Conservation (phyloP, 1,140 invertebrate genomes). For the Procambarus virginalis region DNA sequence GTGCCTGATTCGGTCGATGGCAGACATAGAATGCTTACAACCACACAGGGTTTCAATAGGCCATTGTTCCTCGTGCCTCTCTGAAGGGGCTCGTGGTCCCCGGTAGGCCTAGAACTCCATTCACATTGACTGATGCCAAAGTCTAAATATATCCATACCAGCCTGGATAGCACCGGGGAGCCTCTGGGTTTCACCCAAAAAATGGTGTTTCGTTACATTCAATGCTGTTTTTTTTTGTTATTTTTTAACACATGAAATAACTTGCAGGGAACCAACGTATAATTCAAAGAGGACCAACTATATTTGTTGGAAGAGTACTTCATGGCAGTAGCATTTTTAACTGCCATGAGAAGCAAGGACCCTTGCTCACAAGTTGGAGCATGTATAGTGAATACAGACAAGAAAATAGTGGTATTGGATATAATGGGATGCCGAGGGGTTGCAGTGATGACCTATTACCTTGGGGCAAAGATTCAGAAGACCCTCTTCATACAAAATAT, state of each 20-base stretch:
- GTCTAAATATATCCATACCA: no score
- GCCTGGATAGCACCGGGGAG: no score
- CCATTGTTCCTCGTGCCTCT: no score
- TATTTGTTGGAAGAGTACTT: constrained; percentile 80
- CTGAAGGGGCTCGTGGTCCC: no score
- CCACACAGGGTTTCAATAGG: no score
- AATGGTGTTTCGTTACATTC: no score
- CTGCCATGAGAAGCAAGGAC: constrained; percentile 79
- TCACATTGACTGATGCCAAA: no score
- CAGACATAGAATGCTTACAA: no score
- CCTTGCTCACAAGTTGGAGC: constrained; percentile 79
- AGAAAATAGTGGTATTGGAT: constrained; percentile 80
- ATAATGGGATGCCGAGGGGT: constrained; percentile 80
- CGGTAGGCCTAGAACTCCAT: no score
- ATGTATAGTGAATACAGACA: constrained; percentile 78
- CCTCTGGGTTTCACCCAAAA: no score
- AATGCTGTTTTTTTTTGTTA: no score
- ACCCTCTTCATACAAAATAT: constrained; percentile 76
- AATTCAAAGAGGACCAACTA: constrained; percentile 75
- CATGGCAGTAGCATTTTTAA: constrained; percentile 78
- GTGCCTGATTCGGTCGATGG: no score
- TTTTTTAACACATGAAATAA: background rate
- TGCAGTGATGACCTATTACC: constrained; percentile 78
- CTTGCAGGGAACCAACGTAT: background rate
- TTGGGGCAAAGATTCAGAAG: constrained; percentile 73